These are phyloP conservation scores for Turritopsis rubra DNA, from an alignment of 30 jellyfish, hydroid and myxozoan species.

Conservation along the genomic window DNA sequence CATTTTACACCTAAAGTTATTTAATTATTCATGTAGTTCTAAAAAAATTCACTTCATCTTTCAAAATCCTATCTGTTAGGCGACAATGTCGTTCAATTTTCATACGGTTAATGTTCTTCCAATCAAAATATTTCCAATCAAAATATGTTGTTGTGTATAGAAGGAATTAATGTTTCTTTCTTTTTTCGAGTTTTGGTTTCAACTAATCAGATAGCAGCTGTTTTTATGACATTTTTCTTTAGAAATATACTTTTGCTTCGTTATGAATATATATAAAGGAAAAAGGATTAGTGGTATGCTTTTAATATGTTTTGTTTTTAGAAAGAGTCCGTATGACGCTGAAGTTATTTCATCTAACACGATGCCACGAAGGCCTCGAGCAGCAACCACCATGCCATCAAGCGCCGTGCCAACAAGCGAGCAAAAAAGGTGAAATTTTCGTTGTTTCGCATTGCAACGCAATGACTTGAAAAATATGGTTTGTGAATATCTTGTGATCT, in stretches of 20 bases:
- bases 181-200: neutral
- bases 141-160: neutral
- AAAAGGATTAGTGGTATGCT: neutral
- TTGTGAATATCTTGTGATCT: neutral
- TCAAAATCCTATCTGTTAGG: too few relatives aligned
- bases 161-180: neutral
- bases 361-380: conserved; percentile 30
- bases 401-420: conserved; percentile 11
- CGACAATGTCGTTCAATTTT: too few relatives aligned
- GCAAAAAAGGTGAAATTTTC: conserved; percentile 11
- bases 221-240: too few relatives aligned
- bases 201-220: neutral
- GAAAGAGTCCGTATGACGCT: neutral
- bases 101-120: too few relatives aligned
- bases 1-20: too few relatives aligned
- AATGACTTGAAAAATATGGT: neutral
- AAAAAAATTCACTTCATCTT: too few relatives aligned
- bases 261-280: neutral
- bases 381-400: conserved; percentile 31
- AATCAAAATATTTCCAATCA: neutral
- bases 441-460: neutral
- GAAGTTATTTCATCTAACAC: neutral
- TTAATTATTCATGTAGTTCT: too few relatives aligned
- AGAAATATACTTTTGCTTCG: neutral
- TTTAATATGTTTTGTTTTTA: neutral